A percentile compares a stretch with the other conserved stretches of the same genome.
Evolutionary conservation across 92 coral and sea anemone genomes (phyloP).

Genomic region (Palythoa caribaeorum): DNA sequence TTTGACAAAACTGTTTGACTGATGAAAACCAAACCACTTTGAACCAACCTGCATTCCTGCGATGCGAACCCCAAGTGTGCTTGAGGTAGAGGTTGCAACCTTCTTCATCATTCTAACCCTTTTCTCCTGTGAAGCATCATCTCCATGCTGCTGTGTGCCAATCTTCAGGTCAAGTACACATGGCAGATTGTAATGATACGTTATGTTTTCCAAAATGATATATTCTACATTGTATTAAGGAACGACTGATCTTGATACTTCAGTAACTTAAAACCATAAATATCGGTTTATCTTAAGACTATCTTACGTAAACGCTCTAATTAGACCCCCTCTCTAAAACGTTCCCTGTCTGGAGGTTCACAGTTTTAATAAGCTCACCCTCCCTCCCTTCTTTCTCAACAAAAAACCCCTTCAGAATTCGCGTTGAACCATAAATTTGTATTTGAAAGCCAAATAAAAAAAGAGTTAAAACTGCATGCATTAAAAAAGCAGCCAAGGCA

Average conservation of each 20-base stretch:
- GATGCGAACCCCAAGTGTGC: conserved; percentile 92
- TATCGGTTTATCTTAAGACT: too few relatives aligned
- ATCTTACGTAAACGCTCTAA: too few relatives aligned
- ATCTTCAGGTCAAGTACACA: conserved; percentile 95
- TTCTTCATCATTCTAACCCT: conserved; percentile 78
- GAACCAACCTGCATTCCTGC: conserved; percentile 93
- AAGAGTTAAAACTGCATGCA: too few relatives aligned
- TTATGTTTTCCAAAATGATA: conserved; percentile 91
- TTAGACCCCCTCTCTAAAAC: too few relatives aligned
- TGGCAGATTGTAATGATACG: conserved; percentile 78
- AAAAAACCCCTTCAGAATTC: too few relatives aligned
- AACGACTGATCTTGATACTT: not conserved
- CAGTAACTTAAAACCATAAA: not conserved
- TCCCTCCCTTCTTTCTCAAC: too few relatives aligned
- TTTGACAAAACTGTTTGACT: not conserved
- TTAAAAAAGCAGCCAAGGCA: too few relatives aligned
- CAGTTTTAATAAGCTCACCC: too few relatives aligned
- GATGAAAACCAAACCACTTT: not conserved
- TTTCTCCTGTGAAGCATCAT: conserved; percentile 87
- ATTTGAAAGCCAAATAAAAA: too few relatives aligned
- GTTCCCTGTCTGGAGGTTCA: too few relatives aligned
- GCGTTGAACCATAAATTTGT: too few relatives aligned
- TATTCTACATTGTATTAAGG: conserved; percentile 79
- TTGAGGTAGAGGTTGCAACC: conserved; percentile 87
- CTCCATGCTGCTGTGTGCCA: conserved; percentile 97